Conservation (phyloP, 2,113 vertebrate genomes). For the Spea multiplicata region DNA sequence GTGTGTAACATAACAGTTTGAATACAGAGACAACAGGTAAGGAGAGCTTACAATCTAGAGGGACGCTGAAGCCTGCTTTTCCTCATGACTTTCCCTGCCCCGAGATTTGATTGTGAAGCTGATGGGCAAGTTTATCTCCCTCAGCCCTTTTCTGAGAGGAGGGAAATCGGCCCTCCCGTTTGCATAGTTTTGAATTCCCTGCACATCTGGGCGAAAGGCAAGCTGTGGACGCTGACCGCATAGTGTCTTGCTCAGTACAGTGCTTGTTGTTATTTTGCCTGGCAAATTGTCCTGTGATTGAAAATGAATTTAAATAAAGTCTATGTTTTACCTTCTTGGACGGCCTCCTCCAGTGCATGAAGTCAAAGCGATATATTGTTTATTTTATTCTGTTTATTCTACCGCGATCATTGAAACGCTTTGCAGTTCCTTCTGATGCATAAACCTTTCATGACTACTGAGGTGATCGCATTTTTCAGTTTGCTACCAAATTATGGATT, state of each 20-base stretch:
- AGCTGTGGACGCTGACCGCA: neutral
- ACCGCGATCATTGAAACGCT: no score
- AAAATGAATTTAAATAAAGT: no score
- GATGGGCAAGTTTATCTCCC: slow-evolving; percentile 6
- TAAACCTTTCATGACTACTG: no score
- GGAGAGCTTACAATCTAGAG: neutral
- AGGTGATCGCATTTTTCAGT: no score
- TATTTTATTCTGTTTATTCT: no score
- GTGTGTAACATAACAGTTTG: no score
- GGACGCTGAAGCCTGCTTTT: neutral
- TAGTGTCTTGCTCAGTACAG: neutral
- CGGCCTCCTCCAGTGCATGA: no score
- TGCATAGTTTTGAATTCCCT: neutral
- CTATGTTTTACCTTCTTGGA: no score
- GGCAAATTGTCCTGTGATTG: neutral
- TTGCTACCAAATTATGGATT: no score
- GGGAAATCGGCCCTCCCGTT: neutral
- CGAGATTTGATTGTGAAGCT: slow-evolving; percentile 14
- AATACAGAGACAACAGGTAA: no score
- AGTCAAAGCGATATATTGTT: no score
- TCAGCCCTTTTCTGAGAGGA: neutral
- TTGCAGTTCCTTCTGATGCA: no score
- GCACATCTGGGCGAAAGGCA: slow-evolving; percentile 4
- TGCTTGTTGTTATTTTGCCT: neutral
- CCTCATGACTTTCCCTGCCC: neutral